A percentile compares a stretch with the other conserved stretches of the same genome.
Evolutionary conservation across 2,797 vertebrate genomes (phyloP).

Genomic region (Merluccius polli): DNA sequence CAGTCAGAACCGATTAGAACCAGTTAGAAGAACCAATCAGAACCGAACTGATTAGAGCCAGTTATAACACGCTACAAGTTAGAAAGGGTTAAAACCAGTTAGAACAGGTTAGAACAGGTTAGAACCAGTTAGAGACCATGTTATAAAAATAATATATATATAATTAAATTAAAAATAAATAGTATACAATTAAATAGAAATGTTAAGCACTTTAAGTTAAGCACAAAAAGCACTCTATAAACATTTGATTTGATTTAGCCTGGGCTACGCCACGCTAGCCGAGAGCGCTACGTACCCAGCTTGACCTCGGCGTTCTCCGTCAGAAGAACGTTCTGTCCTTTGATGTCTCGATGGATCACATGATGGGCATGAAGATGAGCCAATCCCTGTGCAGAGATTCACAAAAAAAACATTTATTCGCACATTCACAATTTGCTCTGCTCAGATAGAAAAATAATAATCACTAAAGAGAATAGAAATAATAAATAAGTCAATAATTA

Average conservation of each 20-base stretch:
- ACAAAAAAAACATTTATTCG: neutral
- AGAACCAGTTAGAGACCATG: neutral
- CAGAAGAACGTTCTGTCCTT: constrained; percentile 96
- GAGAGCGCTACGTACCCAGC: constrained; percentile 77
- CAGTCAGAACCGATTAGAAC: neutral
- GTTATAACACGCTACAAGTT: neutral
- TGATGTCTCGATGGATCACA: constrained; percentile 97
- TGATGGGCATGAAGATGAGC: constrained; percentile 96
- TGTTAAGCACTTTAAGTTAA: too few relatives aligned
- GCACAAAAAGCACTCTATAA: neutral
- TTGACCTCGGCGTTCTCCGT: constrained; percentile 99
- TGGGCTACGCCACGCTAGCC: too few relatives aligned
- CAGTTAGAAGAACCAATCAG: neutral
- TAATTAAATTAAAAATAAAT: too few relatives aligned
- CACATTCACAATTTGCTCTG: too few relatives aligned
- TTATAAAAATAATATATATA: too few relatives aligned
- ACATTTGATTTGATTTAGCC: neutral
- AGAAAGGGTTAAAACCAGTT: neutral
- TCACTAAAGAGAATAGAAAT: too few relatives aligned
- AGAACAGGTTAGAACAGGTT: neutral
- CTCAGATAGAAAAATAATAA: too few relatives aligned
- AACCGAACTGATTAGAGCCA: neutral
- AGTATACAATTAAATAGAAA: too few relatives aligned
- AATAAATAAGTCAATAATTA: too few relatives aligned
- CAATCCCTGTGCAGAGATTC: constrained; percentile 75